phyloP scores from a whole-genome alignment of 2,888 invertebrate genomes.

The Apoda limacodes region DNA sequence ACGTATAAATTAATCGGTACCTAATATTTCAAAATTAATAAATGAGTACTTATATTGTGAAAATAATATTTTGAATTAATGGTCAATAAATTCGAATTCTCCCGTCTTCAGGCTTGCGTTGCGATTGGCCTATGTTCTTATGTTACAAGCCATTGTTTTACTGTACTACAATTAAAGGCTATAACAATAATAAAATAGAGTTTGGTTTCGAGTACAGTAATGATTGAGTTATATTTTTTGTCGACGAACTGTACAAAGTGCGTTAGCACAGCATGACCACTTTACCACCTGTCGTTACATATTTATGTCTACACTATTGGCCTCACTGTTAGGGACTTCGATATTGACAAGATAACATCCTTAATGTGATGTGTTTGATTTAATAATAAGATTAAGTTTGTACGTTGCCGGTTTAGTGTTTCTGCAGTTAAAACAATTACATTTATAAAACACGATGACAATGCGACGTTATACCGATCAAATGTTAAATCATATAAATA shows the following conservation, averaged over 20 bases:
- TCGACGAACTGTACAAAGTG: conserved; percentile 43
- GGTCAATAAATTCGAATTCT: conserved; percentile 71
- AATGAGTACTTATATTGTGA: conserved; percentile 71
- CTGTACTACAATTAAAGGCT: conserved; percentile 31
- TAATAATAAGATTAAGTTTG: conserved; percentile 69
- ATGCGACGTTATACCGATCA: no score
- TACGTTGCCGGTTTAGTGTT: conserved; percentile 43
- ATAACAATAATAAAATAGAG: conserved; percentile 31
- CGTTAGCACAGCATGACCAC: conserved; percentile 66
- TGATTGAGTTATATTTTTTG: conserved; percentile 32
- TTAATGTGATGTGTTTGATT: conserved; percentile 73
- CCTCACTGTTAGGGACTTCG: conserved; percentile 69
- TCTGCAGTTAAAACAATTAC: conserved; percentile 45
- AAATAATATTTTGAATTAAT: conserved; percentile 71
- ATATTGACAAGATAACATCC: conserved; percentile 71
- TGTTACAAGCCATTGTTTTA: conserved; percentile 19
- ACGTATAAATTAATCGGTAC: conserved; percentile 71
- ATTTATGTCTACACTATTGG: conserved; percentile 70
- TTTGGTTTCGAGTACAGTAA: conserved; percentile 22
- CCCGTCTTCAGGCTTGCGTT: conserved; percentile 68
- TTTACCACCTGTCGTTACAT: conserved; percentile 70
- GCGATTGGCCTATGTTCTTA: no score
- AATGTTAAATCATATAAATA: no score
- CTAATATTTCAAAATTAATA: conserved; percentile 71
- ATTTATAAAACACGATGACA: no score